Conservation (phyloP, 2,797 vertebrate genomes). For the Tinamus major region DNA sequence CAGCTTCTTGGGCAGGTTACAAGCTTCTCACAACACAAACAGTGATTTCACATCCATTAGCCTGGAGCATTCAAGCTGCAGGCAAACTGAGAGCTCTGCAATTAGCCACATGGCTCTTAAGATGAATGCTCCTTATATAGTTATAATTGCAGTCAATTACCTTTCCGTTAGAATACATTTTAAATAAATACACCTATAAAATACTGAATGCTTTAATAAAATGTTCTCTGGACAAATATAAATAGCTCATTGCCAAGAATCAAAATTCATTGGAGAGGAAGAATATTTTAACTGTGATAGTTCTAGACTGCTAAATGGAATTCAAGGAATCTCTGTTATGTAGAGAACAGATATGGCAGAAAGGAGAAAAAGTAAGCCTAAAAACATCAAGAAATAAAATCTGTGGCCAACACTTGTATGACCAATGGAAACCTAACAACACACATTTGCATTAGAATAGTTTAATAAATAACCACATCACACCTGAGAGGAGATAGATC, state of each 20-base stretch:
- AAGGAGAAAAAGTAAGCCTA: neutral
- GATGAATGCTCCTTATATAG: neutral
- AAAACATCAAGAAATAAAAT: slow-evolving; percentile 6
- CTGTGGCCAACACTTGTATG: neutral
- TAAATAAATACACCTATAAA: slow-evolving; percentile 14
- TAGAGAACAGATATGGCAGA: neutral
- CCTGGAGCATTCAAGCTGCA: neutral
- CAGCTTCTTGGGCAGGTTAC: neutral
- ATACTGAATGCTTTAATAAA: neutral
- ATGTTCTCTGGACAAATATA: neutral
- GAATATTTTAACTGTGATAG: neutral
- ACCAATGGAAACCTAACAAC: slow-evolving; percentile 48
- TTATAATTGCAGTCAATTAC: neutral
- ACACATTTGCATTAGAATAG: slow-evolving; percentile 64
- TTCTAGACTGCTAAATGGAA: neutral
- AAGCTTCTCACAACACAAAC: neutral
- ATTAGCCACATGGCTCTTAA: neutral
- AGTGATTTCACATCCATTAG: neutral
- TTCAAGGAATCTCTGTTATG: neutral
- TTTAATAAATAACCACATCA: slow-evolving; percentile 45
- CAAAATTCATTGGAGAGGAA: neutral
- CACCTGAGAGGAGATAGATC: neutral
- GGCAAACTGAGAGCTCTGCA: neutral
- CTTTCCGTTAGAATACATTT: neutral
- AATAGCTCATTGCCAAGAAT: neutral